These are phyloP conservation scores for Dicycla oo DNA, from an alignment of 2,888 invertebrate genomes.

Conservation along the genomic window DNA sequence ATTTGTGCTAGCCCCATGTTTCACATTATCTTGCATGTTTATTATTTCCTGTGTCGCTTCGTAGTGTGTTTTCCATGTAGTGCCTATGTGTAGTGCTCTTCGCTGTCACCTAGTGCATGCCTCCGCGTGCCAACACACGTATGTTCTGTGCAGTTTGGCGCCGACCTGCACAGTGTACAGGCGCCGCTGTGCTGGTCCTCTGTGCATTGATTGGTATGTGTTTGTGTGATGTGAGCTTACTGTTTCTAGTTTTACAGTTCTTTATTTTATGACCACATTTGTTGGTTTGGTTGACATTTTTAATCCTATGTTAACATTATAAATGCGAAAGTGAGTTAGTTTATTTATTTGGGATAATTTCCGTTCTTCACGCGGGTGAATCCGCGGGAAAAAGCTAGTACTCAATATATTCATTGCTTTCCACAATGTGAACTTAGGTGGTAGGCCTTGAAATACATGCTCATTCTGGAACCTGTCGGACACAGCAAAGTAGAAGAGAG, in stretches of 20 bases:
- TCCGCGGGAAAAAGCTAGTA: too few species aligned
- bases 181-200: slow-evolving; percentile 82
- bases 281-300: too few species aligned
- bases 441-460: neutral
- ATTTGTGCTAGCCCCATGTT: neutral
- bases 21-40: slow-evolving; percentile 27
- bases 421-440: neutral
- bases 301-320: too few species aligned
- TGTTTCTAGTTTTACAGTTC: neutral
- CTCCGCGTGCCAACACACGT: slow-evolving; percentile 84
- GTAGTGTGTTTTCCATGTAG: slow-evolving; percentile 65
- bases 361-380: too few species aligned
- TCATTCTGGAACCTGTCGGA: neutral
- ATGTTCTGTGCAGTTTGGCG: slow-evolving; percentile 84
- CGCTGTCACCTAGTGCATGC: slow-evolving; percentile 88
- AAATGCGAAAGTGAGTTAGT: too few species aligned
- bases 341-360: too few species aligned
- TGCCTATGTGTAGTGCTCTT: slow-evolving; percentile 76
- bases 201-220: slow-evolving; percentile 85
- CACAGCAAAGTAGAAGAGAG: neutral
- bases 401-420: neutral
- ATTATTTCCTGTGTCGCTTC: slow-evolving; percentile 43
- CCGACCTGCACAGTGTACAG: slow-evolving; percentile 83
- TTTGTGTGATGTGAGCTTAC: too few species aligned
- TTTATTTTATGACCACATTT: slow-evolving; percentile 6